Evolutionary conservation across 2,797 vertebrate genomes (phyloP), one percentile per base, ranked within the genome.

Genomic region (Morus bassanus): DNA sequence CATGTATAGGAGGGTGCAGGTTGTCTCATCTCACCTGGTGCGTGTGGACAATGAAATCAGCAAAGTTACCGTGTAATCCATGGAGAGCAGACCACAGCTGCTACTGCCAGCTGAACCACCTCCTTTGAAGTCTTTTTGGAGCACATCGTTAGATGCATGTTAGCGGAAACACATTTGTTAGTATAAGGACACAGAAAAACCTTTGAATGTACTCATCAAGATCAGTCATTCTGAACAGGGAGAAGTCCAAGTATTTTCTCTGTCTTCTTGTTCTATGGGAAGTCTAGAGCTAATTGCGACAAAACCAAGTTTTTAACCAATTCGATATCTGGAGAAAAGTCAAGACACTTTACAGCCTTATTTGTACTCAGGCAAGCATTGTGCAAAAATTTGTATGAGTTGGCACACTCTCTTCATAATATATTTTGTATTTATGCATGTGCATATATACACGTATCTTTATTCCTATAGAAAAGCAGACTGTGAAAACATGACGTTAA

Each of bases 371-470:
- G 85, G 35, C 21, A 85, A 65, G n/a, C 17, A 8, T 17, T 63
- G 54, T 69, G 24, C 43, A 60, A 51, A 65, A 63, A 45, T 27
- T 23, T 53, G 19, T 31, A 0, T 31, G 45, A 63, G 48, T 21
- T 18, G 17, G 7, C 27, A 35, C 53, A 6, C 7, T 78, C 6
- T 75, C 11, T 85, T 85, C 16, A 3, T 37, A 15, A 24, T n/a
- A 1, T 51, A 9, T 65, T 78, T 78, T 86, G 24, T 70, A 43
- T 78, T 90, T 81, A 9, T 59, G 57, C 6, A 1, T 8, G 2
- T 37, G 13, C 76, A 6, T 57, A 3, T 67, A 9, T 37, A 14
- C 0, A 14, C 0, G 0, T 24, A 11, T 35, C 28, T 85, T 37
- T 73, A 43, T 61, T 91, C 35, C 59, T 80, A 0, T n/a, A 78